Evolutionary conservation across 2,113 vertebrate genomes (phyloP).

Genomic region (Cervus canadensis): DNA sequence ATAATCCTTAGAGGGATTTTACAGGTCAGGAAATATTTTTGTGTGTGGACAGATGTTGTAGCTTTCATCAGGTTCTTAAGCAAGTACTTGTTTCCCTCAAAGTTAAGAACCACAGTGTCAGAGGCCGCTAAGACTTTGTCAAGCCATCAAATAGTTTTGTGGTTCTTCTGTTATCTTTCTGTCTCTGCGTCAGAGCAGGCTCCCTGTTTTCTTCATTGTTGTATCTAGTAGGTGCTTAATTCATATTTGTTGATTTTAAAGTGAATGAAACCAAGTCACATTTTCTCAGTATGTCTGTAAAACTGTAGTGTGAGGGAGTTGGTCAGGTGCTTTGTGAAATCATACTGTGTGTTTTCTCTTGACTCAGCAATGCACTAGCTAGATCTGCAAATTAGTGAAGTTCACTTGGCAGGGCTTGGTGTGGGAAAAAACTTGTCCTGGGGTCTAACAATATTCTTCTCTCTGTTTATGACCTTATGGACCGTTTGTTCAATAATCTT

Average conservation of each 20-base stretch:
- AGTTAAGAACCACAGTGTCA: not conserved
- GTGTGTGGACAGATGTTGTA: not conserved
- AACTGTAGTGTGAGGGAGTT: not conserved
- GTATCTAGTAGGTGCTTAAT: not conserved
- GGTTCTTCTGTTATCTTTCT: not conserved
- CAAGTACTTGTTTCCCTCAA: not conserved
- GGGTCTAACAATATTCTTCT: not conserved
- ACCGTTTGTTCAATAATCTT: not conserved
- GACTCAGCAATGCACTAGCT: not conserved
- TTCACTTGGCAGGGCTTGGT: not conserved
- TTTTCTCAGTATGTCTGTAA: not conserved
- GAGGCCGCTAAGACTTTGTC: not conserved
- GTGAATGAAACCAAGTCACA: not conserved
- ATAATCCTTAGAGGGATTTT: conserved; percentile 10
- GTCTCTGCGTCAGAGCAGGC: not conserved
- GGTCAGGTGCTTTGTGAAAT: not conserved
- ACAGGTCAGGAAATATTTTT: not conserved
- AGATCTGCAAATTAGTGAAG: not conserved
- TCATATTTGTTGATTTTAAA: not conserved
- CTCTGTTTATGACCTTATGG: not conserved
- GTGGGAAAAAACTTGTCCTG: not conserved
- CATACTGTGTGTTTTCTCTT: not conserved
- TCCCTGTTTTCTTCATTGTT: not conserved
- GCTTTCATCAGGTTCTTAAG: not conserved
- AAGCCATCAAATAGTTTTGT: not conserved